These are phyloP conservation scores for Dendroctonus ponderosae DNA, from an alignment of 1,140 invertebrate species.

Conservation along the genomic window DNA sequence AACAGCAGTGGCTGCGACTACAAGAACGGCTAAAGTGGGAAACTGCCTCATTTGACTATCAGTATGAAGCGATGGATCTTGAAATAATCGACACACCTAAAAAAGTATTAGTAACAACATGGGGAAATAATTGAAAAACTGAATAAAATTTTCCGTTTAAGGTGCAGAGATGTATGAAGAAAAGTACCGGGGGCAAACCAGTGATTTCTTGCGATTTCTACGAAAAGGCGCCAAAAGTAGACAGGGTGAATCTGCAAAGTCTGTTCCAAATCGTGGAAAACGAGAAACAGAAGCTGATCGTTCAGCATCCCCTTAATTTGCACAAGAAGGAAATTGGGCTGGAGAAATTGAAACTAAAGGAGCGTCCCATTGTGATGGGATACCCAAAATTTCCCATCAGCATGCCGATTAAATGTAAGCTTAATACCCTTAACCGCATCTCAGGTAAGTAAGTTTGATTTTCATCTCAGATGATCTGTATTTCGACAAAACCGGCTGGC, in stretches of 20 bases:
- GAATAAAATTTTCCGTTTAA: constrained; percentile 2
- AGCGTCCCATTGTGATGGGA: constrained; percentile 12
- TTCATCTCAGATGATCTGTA: constrained; percentile 38
- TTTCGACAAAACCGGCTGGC: constrained; percentile 46
- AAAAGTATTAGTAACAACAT: constrained; percentile 24
- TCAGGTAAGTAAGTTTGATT: not conserved
- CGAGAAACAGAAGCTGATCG: constrained; percentile 56
- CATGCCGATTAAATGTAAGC: constrained; percentile 36
- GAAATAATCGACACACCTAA: constrained; percentile 39
- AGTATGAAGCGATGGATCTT: constrained; percentile 34
- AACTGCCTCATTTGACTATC: constrained; percentile 55
- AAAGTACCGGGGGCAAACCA: constrained; percentile 50
- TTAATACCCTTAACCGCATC: not conserved
- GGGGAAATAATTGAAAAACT: constrained; percentile 33
- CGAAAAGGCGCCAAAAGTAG: constrained; percentile 52
- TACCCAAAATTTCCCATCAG: constrained; percentile 44
- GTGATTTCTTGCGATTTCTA: constrained; percentile 56
- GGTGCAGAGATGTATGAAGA: constrained; percentile 57
- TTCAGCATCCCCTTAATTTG: constrained; percentile 22
- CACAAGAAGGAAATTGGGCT: not conserved
- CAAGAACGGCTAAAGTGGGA: constrained; percentile 64
- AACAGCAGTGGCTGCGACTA: constrained; percentile 62
- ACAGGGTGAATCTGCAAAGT: constrained; percentile 51
- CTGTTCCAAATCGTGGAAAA: constrained; percentile 66
- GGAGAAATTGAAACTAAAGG: constrained; percentile 26